Conservation (phyloP, 2,888 invertebrate species). For the Phyllotreta cruciferae region DNA sequence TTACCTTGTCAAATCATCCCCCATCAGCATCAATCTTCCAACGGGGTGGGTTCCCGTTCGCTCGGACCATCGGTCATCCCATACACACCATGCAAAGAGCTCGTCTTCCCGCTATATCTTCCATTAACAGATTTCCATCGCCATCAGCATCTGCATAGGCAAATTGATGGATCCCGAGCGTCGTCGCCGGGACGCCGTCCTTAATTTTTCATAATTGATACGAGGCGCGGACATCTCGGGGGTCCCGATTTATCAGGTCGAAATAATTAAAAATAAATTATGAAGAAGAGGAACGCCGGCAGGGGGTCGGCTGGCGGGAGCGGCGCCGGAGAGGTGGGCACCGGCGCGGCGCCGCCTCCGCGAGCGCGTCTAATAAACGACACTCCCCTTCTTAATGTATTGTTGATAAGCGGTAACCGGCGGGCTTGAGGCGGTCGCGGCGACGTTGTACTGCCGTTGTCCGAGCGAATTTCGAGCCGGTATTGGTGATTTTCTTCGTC, state of each 20-base stretch:
- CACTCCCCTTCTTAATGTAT: slow-evolving; percentile 48
- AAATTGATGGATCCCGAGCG: slow-evolving; percentile 35
- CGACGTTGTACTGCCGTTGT: no score
- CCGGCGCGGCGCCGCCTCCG: slow-evolving; percentile 50
- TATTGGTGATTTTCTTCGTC: no score
- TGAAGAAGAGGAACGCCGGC: slow-evolving; percentile 34
- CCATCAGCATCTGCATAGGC: background rate
- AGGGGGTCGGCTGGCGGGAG: no score
- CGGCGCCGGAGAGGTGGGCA: slow-evolving; percentile 47
- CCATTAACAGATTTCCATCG: background rate
- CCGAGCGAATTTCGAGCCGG: no score
- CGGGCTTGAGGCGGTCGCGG: no score
- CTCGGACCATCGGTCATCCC: slow-evolving; percentile 52
- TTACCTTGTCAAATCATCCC: slow-evolving; percentile 50
- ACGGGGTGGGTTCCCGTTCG: slow-evolving; percentile 44
- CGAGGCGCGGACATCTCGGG: slow-evolving; percentile 40
- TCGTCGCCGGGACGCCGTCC: slow-evolving; percentile 30
- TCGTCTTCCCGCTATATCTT: background rate
- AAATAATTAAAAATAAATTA: slow-evolving; percentile 49
- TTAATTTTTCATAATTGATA: slow-evolving; percentile 41
- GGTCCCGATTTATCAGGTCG: slow-evolving; percentile 43
- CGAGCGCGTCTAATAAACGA: slow-evolving; percentile 46
- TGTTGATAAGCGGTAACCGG: slow-evolving; percentile 51
- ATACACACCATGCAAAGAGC: background rate
- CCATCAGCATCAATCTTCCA: slow-evolving; percentile 50